Evolutionary conservation across 2,113 vertebrate genomes (phyloP).

Genomic region (Scopus umbretta): DNA sequence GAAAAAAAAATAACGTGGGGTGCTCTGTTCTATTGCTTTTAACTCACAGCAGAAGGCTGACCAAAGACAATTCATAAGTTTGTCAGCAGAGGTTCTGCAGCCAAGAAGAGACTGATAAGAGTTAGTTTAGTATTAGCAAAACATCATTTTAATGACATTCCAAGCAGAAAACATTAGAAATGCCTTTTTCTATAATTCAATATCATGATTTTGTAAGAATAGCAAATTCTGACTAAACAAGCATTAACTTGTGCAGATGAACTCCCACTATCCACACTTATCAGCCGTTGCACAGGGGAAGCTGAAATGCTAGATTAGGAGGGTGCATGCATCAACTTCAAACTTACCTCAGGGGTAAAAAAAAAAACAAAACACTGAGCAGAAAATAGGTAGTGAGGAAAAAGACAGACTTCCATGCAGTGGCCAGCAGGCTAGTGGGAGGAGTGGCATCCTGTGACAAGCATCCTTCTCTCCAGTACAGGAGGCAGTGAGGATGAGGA

Average conservation of each 20-base stretch:
- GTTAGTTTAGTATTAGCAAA: not conserved
- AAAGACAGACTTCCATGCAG: not conserved
- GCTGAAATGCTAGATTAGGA: not conserved
- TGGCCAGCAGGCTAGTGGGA: not conserved
- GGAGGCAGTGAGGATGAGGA: not conserved
- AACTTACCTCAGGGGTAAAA: not conserved
- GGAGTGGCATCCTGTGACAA: rapidly evolving
- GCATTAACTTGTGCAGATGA: not conserved
- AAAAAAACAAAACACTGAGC: not conserved
- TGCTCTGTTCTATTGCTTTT: not conserved
- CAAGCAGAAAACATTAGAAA: not conserved
- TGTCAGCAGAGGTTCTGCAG: not conserved
- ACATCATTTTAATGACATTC: not conserved
- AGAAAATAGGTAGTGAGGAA: not conserved
- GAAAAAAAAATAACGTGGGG: not conserved
- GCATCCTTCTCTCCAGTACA: not conserved
- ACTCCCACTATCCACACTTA: not conserved
- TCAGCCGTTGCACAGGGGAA: not conserved
- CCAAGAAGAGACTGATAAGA: not conserved
- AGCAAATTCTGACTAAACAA: not conserved
- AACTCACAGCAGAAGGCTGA: not conserved
- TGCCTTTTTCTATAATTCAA: not conserved
- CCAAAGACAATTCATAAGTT: not conserved
- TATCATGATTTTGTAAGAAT: not conserved
- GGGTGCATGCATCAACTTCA: not conserved